A percentile compares a stretch with the other conserved stretches of the same genome.
Conservation (phyloP, 2,888 invertebrate genomes). For the Athalia circularis region DNA sequence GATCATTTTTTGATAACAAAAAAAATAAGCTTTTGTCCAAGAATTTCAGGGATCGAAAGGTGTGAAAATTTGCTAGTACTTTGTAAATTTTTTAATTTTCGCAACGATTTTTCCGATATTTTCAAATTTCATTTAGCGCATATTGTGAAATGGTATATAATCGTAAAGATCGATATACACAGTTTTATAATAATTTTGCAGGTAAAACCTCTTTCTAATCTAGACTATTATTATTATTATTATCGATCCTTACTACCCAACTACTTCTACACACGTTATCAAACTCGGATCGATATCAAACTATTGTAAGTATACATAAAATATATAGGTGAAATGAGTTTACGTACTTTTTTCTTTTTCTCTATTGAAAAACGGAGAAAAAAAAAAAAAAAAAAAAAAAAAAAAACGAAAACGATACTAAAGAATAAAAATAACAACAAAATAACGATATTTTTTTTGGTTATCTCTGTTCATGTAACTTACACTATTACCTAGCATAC, state of each 20-base stretch:
- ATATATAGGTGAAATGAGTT: too few relatives aligned
- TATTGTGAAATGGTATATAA: not conserved
- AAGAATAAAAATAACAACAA: not conserved
- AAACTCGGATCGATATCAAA: slow-evolving; percentile 35
- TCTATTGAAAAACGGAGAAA: not conserved
- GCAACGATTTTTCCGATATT: not conserved
- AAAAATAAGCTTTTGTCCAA: too few relatives aligned
- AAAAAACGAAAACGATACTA: not conserved
- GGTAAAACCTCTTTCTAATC: slow-evolving; percentile 6
- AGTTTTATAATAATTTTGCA: not conserved
- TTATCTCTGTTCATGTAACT: too few relatives aligned
- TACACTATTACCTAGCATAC: too few relatives aligned
- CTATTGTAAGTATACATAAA: not conserved
- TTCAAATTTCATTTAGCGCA: not conserved
- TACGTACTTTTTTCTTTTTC: not conserved
- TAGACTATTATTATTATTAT: not conserved
- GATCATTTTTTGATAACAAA: not conserved
- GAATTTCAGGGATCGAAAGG: too few relatives aligned
- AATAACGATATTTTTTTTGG: not conserved
- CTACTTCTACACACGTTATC: slow-evolving; percentile 39
- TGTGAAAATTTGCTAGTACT: too few relatives aligned
- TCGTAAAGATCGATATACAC: too few relatives aligned
- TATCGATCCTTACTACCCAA: slow-evolving; percentile 12
- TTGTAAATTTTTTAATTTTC: not conserved
- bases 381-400: not conserved